These are phyloP conservation scores for Fabriciana adippe DNA, from an alignment of 2,888 invertebrate genomes.

Conservation along the genomic window DNA sequence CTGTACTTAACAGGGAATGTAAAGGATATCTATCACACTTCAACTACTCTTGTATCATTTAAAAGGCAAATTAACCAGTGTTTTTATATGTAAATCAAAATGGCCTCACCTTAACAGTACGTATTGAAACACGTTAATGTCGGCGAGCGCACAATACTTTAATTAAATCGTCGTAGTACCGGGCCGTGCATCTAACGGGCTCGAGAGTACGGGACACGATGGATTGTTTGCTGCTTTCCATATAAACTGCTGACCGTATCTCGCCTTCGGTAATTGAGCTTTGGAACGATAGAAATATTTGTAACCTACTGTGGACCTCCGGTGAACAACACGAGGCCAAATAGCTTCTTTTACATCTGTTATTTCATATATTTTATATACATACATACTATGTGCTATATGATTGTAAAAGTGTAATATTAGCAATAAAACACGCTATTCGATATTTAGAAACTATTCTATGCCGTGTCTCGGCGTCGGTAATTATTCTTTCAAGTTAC, in stretches of 20 bases:
- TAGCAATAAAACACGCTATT: not conserved
- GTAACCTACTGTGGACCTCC: slow-evolving; percentile 27
- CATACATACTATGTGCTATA: no score
- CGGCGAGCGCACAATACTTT: slow-evolving; percentile 74
- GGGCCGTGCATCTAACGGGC: slow-evolving; percentile 73
- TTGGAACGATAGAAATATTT: slow-evolving; percentile 35
- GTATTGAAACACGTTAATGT: slow-evolving; percentile 62
- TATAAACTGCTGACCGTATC: slow-evolving; percentile 45
- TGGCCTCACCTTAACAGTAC: slow-evolving; percentile 35
- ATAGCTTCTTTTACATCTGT: not conserved
- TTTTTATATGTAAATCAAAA: not conserved
- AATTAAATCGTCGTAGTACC: slow-evolving; percentile 77
- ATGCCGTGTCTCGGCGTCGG: not conserved
- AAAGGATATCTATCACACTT: no score
- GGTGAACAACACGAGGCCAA: slow-evolving; percentile 2
- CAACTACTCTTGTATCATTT: no score
- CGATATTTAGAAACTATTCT: slow-evolving; percentile 1
- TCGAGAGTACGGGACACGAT: slow-evolving; percentile 42
- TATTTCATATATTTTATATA: not conserved
- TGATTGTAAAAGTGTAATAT: no score
- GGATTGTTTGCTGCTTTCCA: slow-evolving; percentile 46
- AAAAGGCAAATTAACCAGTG: not conserved
- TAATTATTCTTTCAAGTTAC: not conserved
- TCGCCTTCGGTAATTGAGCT: slow-evolving; percentile 39
- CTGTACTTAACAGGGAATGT: no score